These are phyloP conservation scores for Blastobasis adustella DNA, from an alignment of 2,888 invertebrate species.

Conservation along the genomic window DNA sequence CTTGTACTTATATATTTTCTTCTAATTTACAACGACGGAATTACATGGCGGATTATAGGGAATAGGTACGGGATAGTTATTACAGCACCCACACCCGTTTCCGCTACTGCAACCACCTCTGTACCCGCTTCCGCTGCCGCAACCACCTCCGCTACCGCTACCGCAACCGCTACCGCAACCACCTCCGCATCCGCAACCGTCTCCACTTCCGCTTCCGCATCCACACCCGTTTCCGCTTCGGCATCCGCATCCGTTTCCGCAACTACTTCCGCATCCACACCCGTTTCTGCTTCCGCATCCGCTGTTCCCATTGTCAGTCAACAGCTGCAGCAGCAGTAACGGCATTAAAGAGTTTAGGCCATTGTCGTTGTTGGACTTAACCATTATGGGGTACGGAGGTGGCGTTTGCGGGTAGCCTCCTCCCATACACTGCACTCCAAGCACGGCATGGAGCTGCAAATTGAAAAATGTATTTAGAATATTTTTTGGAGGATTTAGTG, in stretches of 20 bases:
- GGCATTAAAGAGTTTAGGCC: constrained; percentile 31
- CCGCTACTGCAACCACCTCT: background rate
- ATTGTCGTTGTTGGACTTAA: constrained; percentile 30
- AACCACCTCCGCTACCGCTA: constrained; percentile 2
- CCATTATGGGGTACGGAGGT: constrained; percentile 32
- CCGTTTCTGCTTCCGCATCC: constrained; percentile 8
- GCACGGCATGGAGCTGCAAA: constrained; percentile 20
- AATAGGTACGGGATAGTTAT: background rate
- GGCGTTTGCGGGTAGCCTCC: constrained; percentile 3
- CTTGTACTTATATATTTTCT: no score
- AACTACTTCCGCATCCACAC: constrained; percentile 16
- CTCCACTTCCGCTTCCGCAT: constrained; percentile 2
- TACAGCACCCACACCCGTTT: background rate
- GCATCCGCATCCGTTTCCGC: constrained; percentile 9
- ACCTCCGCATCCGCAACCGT: constrained; percentile 2
- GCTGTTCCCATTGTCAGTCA: constrained; percentile 27
- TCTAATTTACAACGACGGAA: no score
- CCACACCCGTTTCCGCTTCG: background rate
- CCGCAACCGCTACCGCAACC: constrained; percentile 7
- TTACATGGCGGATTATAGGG: no score
- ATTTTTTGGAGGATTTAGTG: no score
- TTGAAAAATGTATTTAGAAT: constrained; percentile 15
- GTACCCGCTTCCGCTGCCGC: background rate
- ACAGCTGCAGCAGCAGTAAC: constrained; percentile 31
- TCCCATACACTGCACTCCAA: constrained; percentile 22